Conservation (phyloP, 2,113 vertebrate genomes). For the Poicephalus gulielmi region DNA sequence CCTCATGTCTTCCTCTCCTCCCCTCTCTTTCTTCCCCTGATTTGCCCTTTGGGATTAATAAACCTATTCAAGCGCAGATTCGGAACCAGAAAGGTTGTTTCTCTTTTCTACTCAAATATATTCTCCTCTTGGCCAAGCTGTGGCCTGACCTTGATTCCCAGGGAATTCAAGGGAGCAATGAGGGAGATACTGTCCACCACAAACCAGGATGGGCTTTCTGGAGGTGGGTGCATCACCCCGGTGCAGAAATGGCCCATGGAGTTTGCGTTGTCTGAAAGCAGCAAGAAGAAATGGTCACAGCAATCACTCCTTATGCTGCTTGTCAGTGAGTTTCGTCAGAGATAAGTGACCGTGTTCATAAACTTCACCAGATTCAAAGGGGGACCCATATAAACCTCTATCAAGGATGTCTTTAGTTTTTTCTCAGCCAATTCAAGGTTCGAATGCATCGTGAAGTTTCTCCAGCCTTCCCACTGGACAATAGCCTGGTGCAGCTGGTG, state of each 20-base stretch:
- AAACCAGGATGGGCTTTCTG: background rate
- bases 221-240: background rate
- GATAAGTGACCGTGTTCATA: fast-evolving
- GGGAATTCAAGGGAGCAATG: background rate
- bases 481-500: background rate
- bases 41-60: slow-evolving; percentile 18
- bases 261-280: background rate
- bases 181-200: background rate
- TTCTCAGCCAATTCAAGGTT: background rate
- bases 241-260: background rate
- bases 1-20: background rate
- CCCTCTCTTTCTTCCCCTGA: background rate
- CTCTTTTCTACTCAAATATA: background rate
- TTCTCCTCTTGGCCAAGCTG: background rate
- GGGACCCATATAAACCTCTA: fast-evolving
- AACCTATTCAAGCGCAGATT: background rate
- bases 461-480: background rate
- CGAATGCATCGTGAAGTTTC: background rate
- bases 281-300: background rate
- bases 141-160: background rate
- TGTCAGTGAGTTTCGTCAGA: background rate
- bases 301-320: background rate
- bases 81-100: background rate
- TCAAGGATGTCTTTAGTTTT: background rate
- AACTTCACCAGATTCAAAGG: background rate